Conservation (phyloP, 2,113 vertebrate genomes). For the Thunnus maccoyii region DNA sequence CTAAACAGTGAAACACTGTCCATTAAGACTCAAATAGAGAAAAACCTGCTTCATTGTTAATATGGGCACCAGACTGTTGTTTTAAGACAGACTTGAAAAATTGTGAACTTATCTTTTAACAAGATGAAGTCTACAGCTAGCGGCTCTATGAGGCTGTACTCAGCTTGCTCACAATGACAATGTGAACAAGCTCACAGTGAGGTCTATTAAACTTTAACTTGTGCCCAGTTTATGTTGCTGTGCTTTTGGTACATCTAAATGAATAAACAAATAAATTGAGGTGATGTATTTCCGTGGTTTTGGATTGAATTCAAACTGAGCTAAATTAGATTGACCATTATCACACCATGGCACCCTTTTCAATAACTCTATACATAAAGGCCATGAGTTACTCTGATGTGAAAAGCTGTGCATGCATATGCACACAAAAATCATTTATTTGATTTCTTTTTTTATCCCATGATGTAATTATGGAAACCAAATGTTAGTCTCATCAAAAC, state of each 20-base stretch:
- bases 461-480: neutral
- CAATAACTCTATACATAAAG: neutral
- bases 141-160: too few relatives aligned
- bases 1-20: too few relatives aligned
- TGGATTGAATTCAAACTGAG: neutral
- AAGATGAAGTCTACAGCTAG: too few relatives aligned
- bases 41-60: too few relatives aligned
- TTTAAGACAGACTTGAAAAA: too few relatives aligned
- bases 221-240: neutral
- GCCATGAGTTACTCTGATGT: too few relatives aligned
- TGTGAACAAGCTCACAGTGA: too few relatives aligned
- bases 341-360: neutral
- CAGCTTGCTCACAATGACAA: too few relatives aligned
- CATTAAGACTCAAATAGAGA: too few relatives aligned
- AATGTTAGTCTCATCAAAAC: neutral
- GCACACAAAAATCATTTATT: neutral
- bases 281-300: neutral
- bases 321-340: neutral
- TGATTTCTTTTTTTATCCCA: neutral
- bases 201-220: too few relatives aligned
- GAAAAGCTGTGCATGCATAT: neutral
- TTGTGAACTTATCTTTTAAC: too few relatives aligned
- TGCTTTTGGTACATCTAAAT: neutral
- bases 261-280: neutral
- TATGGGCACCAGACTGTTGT: too few relatives aligned